Evolutionary conservation across 2,888 invertebrate genomes (phyloP).

Genomic region (Phorcus lineatus): DNA sequence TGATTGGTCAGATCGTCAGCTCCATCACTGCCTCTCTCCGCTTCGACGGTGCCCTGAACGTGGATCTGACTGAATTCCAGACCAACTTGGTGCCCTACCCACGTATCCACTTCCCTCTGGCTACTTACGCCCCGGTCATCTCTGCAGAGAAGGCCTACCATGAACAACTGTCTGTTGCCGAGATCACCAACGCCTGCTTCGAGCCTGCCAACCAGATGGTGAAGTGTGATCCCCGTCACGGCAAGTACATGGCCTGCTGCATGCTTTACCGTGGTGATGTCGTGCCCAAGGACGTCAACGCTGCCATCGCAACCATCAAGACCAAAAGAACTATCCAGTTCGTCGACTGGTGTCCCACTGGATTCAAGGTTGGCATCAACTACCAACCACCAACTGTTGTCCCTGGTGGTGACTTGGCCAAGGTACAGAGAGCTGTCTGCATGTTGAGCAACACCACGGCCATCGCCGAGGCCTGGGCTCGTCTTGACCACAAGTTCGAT

Average conservation of each 20-base stretch:
- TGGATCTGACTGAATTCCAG: constrained; percentile 78
- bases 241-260: constrained; percentile 91
- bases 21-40: constrained; percentile 64
- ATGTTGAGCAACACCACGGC: constrained; percentile 95
- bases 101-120: constrained; percentile 88
- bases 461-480: constrained; percentile 91
- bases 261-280: constrained; percentile 84
- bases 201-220: constrained; percentile 73
- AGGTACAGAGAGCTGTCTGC: constrained; percentile 78
- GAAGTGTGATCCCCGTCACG: constrained; percentile 72
- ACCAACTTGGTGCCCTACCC: constrained; percentile 75
- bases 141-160: constrained; percentile 96
- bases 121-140: constrained; percentile 92
- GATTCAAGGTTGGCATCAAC: constrained; percentile 84
- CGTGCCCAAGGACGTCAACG: constrained; percentile 73
- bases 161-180: constrained; percentile 80
- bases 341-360: constrained; percentile 81
- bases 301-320: constrained; percentile 84
- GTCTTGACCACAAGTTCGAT: constrained; percentile 86
- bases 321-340: constrained; percentile 88
- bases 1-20: constrained; percentile 51
- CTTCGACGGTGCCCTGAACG: constrained; percentile 77
- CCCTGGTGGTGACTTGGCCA: constrained; percentile 91
- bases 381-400: constrained; percentile 85
- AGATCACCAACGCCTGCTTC: constrained; percentile 69